Conservation (phyloP, 2,113 vertebrate genomes). For the Podarcis muralis region DNA sequence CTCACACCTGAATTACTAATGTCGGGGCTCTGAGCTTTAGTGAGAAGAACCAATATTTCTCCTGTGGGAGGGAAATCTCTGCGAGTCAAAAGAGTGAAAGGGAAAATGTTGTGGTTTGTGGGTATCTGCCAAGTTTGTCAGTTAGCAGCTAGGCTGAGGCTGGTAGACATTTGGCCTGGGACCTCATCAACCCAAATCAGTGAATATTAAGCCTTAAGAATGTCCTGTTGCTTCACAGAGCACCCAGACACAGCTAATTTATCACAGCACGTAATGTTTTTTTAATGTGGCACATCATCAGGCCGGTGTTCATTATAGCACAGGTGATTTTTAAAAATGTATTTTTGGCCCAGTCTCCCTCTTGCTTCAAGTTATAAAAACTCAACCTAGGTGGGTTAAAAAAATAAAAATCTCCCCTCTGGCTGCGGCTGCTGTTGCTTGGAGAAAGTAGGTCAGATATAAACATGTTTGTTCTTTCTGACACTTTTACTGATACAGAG, state of each 20-base stretch:
- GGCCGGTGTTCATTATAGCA: background rate
- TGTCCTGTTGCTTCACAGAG: background rate
- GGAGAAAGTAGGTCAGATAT: constrained; percentile 51
- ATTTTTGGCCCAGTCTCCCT: background rate
- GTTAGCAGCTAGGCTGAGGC: background rate
- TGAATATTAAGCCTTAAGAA: background rate
- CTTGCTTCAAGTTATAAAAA: constrained; percentile 40
- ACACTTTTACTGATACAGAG: constrained; percentile 28
- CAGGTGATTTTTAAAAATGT: background rate
- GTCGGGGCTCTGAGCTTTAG: background rate
- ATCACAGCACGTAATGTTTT: background rate
- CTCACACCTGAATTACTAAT: constrained; percentile 22
- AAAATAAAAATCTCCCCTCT: background rate
- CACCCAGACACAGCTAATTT: constrained; percentile 23
- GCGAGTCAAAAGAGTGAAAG: accelerated
- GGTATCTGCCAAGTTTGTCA: constrained; percentile 29
- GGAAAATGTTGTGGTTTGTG: background rate
- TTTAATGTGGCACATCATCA: constrained; percentile 17
- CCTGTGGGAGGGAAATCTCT: constrained; percentile 17
- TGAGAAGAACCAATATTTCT: background rate
- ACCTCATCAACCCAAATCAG: constrained; percentile 32
- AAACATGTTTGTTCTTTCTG: constrained; percentile 42
- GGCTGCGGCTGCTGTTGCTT: background rate
- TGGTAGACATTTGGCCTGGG: constrained; percentile 31
- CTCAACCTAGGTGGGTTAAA: background rate